A percentile compares a stretch with the other conserved stretches of the same genome.
Evolutionary conservation across 2,888 invertebrate species (phyloP).

Genomic region (Apamea anceps): DNA sequence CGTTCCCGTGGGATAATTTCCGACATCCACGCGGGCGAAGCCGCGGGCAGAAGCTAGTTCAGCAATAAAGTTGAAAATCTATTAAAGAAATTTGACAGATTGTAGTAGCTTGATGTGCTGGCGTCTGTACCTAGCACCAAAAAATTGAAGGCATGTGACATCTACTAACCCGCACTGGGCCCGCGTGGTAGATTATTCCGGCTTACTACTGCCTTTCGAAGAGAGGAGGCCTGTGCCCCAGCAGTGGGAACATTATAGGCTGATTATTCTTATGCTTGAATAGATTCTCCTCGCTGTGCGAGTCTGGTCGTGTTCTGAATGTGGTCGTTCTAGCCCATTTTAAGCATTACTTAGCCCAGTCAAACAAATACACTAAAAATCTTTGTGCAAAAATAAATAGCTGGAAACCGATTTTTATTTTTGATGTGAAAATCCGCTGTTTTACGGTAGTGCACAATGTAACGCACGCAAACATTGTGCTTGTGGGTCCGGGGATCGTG

Average conservation of each 20-base stretch:
- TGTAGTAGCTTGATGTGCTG: no score
- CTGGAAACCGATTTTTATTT: neutral
- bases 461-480: neutral
- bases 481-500: neutral
- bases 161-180: neutral
- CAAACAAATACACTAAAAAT: neutral
- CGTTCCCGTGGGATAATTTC: no score
- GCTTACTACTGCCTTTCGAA: neutral
- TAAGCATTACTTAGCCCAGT: neutral
- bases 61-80: no score
- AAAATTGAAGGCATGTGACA: neutral
- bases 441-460: neutral
- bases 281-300: neutral
- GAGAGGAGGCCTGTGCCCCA: neutral
- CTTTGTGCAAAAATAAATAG: neutral
- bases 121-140: neutral
- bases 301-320: neutral
- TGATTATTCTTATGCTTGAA: neutral
- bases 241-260: neutral
- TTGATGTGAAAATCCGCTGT: neutral
- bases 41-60: no score
- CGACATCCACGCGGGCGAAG: no score
- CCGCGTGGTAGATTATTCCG: neutral
- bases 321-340: neutral
- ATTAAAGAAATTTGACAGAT: no score